Conservation (phyloP, 2,113 vertebrate species). For the Plotosus lineatus region DNA sequence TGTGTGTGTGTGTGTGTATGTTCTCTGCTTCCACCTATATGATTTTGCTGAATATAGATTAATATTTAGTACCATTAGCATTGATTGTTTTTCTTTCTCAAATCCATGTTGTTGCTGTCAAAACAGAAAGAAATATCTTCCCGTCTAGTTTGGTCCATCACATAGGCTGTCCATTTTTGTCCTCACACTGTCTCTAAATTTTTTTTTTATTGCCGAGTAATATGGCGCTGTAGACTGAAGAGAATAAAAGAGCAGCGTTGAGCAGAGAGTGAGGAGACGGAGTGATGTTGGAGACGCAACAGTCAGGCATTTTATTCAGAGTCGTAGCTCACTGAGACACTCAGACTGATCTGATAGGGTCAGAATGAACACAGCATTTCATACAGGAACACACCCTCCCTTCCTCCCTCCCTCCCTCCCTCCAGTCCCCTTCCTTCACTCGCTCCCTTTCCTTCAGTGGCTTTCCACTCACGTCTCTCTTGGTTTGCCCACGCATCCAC, state of each 20-base stretch:
- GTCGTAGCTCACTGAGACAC: constrained; percentile 35
- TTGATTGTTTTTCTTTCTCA: not conserved
- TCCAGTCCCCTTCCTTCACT: not conserved
- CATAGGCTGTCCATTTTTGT: constrained; percentile 34
- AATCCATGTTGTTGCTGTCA: not conserved
- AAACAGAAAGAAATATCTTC: not conserved
- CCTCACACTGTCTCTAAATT: not conserved
- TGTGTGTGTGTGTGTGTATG: no score
- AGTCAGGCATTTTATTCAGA: constrained; percentile 45
- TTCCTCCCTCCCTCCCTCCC: not conserved
- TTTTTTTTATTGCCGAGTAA: no score
- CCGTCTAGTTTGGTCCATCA: not conserved
- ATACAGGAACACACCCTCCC: constrained; percentile 3
- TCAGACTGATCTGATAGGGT: constrained; percentile 49
- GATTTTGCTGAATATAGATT: not conserved
- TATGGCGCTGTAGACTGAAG: not conserved
- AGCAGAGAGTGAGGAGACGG: not conserved
- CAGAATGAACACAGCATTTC: constrained; percentile 36
- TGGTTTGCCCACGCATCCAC: constrained; percentile 42
- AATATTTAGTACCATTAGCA: not conserved
- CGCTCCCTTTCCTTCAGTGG: not conserved
- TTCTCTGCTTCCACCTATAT: not conserved
- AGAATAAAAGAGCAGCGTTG: constrained; percentile 1
- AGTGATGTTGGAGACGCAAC: constrained; percentile 23
- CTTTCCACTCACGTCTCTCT: constrained; percentile 51